phyloP scores from a whole-genome alignment of 2,888 invertebrate species.

The Pyrocoelia pectoralis region DNA sequence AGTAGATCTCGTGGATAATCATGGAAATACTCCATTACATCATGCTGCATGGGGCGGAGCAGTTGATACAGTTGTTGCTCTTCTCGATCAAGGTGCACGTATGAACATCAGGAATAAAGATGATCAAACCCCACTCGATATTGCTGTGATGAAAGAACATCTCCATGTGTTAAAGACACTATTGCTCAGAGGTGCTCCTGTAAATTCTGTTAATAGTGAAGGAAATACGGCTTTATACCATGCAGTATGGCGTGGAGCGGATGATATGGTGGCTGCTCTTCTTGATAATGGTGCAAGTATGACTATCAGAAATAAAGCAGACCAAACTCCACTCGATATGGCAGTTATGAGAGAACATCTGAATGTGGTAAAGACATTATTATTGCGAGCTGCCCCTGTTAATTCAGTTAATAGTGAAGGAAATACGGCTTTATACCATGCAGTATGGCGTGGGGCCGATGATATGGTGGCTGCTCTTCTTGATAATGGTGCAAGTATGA shows the following conservation, averaged over 20 bases:
- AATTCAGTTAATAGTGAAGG: not conserved
- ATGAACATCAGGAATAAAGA: not conserved
- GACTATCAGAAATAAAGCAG: not conserved
- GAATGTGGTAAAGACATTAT: not conserved
- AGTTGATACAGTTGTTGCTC: not conserved
- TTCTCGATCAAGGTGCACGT: not conserved
- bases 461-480: not conserved
- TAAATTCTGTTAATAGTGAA: not conserved
- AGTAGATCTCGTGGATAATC: not conserved
- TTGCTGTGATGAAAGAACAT: not conserved
- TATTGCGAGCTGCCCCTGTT: not conserved
- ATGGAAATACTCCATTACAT: not conserved
- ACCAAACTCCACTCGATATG: not conserved
- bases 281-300: not conserved
- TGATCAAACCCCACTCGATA: not conserved
- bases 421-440: not conserved
- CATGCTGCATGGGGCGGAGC: not conserved
- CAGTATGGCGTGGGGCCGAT: not conserved
- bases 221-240: not conserved
- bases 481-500: not conserved
- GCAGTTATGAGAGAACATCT: not conserved
- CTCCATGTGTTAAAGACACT: not conserved
- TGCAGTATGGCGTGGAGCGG: not conserved
- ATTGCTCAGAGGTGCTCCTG: not conserved
- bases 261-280: not conserved